These are phyloP conservation scores for Rhagophthalmus giganteus DNA, from an alignment of 2,888 invertebrate genomes.

Conservation along the genomic window DNA sequence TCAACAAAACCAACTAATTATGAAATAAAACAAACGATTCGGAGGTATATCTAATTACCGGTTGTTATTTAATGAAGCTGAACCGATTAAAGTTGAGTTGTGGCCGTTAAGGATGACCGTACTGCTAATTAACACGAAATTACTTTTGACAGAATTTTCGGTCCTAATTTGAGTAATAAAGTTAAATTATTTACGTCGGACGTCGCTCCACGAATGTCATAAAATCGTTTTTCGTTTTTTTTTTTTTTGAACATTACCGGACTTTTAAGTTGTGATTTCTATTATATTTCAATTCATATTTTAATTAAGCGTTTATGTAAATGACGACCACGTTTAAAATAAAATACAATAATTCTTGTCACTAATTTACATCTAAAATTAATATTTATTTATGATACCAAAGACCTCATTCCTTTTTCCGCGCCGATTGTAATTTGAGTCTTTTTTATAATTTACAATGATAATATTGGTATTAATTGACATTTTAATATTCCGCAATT, in stretches of 20 bases:
- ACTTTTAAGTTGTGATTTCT: slow-evolving; percentile 4
- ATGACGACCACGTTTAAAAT: slow-evolving; percentile 11
- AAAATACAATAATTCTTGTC: slow-evolving; percentile 17
- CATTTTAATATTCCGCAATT: slow-evolving; percentile 6
- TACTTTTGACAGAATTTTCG: not conserved
- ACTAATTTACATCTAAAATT: slow-evolving; percentile 13
- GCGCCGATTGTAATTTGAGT: not conserved
- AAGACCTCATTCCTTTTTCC: slow-evolving; percentile 17
- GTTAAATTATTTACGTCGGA: not conserved
- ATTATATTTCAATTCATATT: slow-evolving; percentile 9
- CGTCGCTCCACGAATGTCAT: not conserved
- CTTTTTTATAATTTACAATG: slow-evolving; percentile 1
- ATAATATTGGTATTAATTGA: slow-evolving; percentile 10
- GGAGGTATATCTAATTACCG: too few species aligned
- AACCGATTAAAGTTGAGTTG: not conserved
- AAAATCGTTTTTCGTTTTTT: not conserved
- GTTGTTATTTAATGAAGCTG: not conserved
- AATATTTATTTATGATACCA: slow-evolving; percentile 20
- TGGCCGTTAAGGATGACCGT: not conserved
- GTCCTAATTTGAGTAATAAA: too few species aligned
- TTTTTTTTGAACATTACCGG: too few species aligned
- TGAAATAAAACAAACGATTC: too few species aligned
- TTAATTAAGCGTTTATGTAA: slow-evolving; percentile 20
- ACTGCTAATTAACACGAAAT: not conserved
- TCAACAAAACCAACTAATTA: too few species aligned